Evolutionary conservation across 2,888 invertebrate species (phyloP), one percentile per base, ranked within the genome.

Genomic region (Tenthredo distinguenda): DNA sequence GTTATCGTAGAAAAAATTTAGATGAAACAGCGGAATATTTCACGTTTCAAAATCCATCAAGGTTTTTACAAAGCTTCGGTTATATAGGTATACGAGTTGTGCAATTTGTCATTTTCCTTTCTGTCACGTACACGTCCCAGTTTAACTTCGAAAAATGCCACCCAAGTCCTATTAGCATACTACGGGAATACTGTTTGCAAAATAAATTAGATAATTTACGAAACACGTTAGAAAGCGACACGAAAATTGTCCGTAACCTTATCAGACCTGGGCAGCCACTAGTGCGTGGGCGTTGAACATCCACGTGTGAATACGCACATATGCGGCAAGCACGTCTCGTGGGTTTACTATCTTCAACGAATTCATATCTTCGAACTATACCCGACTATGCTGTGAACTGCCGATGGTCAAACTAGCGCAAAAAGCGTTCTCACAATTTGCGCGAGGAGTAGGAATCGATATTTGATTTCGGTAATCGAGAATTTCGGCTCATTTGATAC

Each of bases 101-200:
- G 81, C 62, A 81, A 81, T 43, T 62, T 50, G 83, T 50, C 68
- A 58, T 83, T 83, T 83, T 83, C 71, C 65, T 71, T 83, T 83
- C 50, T 47, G 43, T 83, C 83, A 83, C 83, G 83, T 83, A 68
- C 83, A 34, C 83, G 83, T 68, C 83, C 83, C 83, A 83, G 83
- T 62, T 83, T 71, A 34, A 83, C 47, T 81, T 68, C 43, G 21
- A 71, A 65, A 83, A 83, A 68, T 83, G 15, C 62, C 62, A 21
- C 62, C 26, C 62, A n/a, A 62, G n/a, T 58, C 12, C 1, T 81
- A 81, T 81, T 81, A 81, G 47, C 83, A 83, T 81, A 81, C 81
- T 81, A 62, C 62, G 68, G 68, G 83, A 47, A 68, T 68, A 43
- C 71, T 71, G 83, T 83, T 83, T 68, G 71, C 43, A 47, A 65